Base-by-base conservation (phyloP, 2,888 invertebrate genomes). In the Antheraea yamamai region DNA sequence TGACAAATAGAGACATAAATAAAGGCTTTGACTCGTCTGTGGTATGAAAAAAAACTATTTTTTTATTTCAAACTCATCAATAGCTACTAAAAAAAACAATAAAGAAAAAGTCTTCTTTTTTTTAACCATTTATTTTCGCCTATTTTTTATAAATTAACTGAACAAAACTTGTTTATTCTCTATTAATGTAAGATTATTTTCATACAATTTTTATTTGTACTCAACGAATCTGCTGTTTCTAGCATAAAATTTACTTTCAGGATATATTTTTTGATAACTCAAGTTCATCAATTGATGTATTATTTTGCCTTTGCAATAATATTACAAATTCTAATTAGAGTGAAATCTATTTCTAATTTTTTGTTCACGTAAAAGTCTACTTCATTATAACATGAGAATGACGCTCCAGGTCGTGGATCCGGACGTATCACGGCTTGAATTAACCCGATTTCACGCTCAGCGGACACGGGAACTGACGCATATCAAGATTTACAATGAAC, bases 401-500 rank as follows among this genome's bases (percentile, higher is more conserved):
- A 75, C 79, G 74, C 68, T 76, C 74, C 77, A 61, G 73, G 76
- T 78, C 77, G 75, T 77, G 77, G 76, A 79, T 80, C 80, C 78
- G 79, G 79, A 81, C 76, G 78, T 79, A 84, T 83, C n/a, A 78
- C 81, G 78, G 77, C 77, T 75, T 77, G 83, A 83, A 83, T 85
- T 84, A 86, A 85, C 83, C 82, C 80, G 80, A 85, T 87, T 86
- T 85, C 76, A 76, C 82, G 82, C 82, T 80, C 83, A 79, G 78
- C 81, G 82, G 83, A 79, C 79, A 75, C 78, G 75, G 78, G 74
- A 81, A 82, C 76, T 79, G 81, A 79, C 79, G 79, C 82, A 83
- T 84, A 80, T 82, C 80, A 79, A 79, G 77, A 81, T 81, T 73
- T 79, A 77, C 74, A 71, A 12, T 39, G 70, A 70, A 20, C 18